Evolutionary conservation across 2,113 vertebrate genomes (phyloP).

Genomic region (Synodontis membranacea): DNA sequence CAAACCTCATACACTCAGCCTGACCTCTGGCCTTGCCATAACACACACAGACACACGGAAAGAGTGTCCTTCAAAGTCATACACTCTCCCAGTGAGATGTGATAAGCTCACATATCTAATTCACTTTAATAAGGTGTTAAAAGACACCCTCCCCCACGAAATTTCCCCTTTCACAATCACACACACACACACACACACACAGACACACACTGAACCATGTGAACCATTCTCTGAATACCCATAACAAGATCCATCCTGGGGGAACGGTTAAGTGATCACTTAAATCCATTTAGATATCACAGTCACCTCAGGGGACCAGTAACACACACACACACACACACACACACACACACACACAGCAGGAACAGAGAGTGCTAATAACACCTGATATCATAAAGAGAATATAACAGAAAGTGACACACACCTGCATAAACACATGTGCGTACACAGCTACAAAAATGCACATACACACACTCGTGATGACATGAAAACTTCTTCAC

Average conservation of each 20-base stretch:
- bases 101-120: conserved; percentile 26
- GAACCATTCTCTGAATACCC: neutral
- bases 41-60: conserved; percentile 6
- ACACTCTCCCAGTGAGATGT: neutral
- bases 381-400: neutral
- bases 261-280: conserved; percentile 42
- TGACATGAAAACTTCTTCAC: neutral
- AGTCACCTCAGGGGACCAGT: conserved; percentile 2
- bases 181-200: conserved; percentile 26
- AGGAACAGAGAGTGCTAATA: neutral
- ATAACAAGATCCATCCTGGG: conserved; percentile 41
- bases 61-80: conserved; percentile 1
- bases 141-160: conserved; percentile 12
- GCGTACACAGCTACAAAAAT: neutral
- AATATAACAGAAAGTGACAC: neutral
- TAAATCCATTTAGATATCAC: conserved; percentile 42
- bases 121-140: conserved; percentile 46
- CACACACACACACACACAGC: conserved; percentile 17
- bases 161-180: neutral
- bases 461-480: conserved; percentile 1
- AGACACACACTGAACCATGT: conserved; percentile 5
- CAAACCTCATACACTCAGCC: neutral
- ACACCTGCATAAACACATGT: neutral
- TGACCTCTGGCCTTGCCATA: neutral
- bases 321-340: conserved; percentile 27